Evolutionary conservation across 2,888 invertebrate genomes (phyloP).

Genomic region (Syrista parreyssii): DNA sequence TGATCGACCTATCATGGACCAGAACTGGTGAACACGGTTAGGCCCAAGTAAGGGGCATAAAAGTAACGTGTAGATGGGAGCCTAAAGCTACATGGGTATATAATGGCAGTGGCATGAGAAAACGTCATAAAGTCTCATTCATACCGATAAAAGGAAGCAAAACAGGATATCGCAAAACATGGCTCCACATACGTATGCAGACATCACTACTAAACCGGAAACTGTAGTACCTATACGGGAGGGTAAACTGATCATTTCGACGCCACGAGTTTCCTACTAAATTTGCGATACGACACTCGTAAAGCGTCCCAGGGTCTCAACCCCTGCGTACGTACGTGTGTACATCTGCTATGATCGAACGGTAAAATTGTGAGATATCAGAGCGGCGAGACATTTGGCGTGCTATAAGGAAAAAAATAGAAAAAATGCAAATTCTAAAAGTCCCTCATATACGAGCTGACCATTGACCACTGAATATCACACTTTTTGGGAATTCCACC

Average conservation of each 20-base stretch:
- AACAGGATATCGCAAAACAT: neutral
- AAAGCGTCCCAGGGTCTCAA: conserved; percentile 23
- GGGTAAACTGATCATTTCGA: conserved; percentile 50
- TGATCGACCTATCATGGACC: neutral
- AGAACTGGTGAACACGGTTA: neutral
- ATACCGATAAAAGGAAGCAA: conserved; percentile 32
- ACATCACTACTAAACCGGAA: no score
- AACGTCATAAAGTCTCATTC: conserved; percentile 56
- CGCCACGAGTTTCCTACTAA: conserved; percentile 47
- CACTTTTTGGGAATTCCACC: no score
- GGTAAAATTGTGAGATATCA: no score
- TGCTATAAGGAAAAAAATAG: no score
- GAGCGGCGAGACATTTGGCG: no score
- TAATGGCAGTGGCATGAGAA: conserved; percentile 40
- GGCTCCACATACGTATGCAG: neutral
- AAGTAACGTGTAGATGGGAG: conserved; percentile 24
- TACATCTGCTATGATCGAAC: no score
- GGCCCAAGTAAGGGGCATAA: conserved; percentile 13
- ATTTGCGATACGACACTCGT: conserved; percentile 53
- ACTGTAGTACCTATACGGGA: conserved; percentile 24
- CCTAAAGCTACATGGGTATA: conserved; percentile 20
- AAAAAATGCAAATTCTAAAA: no score
- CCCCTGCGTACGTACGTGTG: no score
- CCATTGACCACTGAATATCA: no score
- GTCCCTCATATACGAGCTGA: no score